These are phyloP conservation scores for Callyntrura sp. DNA, from an alignment of 2,888 invertebrate genomes.

Conservation along the genomic window DNA sequence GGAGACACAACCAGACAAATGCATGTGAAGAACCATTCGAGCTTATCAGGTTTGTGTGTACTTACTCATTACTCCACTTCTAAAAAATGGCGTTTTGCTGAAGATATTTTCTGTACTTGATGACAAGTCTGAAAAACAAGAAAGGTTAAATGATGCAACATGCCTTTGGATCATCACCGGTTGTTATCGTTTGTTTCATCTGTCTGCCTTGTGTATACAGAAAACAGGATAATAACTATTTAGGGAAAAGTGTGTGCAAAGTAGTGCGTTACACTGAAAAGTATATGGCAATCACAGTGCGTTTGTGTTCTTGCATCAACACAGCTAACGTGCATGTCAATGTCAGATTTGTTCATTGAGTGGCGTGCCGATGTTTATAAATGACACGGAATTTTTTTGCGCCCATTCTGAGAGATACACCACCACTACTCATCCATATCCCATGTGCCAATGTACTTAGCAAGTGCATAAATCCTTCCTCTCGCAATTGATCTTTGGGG, in stretches of 20 bases:
- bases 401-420: not conserved
- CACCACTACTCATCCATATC: not conserved
- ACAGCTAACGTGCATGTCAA: constrained; percentile 52
- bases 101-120: constrained; percentile 22
- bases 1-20: not conserved
- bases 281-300: not conserved
- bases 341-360: constrained; percentile 70
- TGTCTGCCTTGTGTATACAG: not conserved
- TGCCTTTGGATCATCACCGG: constrained; percentile 67
- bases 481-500: constrained; percentile 44
- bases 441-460: constrained; percentile 59
- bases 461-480: constrained; percentile 56
- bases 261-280: not conserved
- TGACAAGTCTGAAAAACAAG: constrained; percentile 61
- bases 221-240: constrained; percentile 28
- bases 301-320: not conserved
- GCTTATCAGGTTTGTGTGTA: not conserved
- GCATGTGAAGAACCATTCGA: not conserved
- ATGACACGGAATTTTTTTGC: constrained; percentile 54
- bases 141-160: constrained; percentile 65
- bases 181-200: constrained; percentile 49
- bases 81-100: not conserved
- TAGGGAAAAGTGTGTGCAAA: not conserved
- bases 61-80: not conserved
- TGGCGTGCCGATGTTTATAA: constrained; percentile 71